Conservation (phyloP, 2,797 vertebrate genomes). For the Typhlichthys subterraneus region DNA sequence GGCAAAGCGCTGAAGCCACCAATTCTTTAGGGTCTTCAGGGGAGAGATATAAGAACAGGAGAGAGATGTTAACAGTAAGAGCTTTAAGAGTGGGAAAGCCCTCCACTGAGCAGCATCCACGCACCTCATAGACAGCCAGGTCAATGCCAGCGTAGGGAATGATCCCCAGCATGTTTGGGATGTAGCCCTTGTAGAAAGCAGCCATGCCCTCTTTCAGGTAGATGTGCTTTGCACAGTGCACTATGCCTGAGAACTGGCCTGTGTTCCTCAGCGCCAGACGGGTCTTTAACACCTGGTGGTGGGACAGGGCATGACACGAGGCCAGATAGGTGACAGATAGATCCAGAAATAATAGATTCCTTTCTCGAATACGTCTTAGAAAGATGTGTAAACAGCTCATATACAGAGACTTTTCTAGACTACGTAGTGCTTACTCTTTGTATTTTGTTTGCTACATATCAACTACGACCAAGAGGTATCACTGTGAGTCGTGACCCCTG, state of each 20-base stretch:
- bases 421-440: no score
- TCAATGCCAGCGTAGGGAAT: conserved; percentile 97
- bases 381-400: no score
- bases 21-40: conserved; percentile 90
- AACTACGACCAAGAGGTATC: no score
- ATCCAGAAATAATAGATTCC: no score
- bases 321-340: no score
- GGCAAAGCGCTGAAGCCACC: conserved; percentile 89
- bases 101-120: conserved; percentile 13
- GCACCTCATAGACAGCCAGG: conserved; percentile 94
- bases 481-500: no score
- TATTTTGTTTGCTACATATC: no score
- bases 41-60: background rate
- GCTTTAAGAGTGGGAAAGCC: background rate
- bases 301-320: conserved; percentile 5
- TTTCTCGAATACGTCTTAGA: no score
- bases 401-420: background rate
- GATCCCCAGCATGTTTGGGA: conserved; percentile 97
- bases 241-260: conserved; percentile 88
- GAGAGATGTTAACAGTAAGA: background rate
- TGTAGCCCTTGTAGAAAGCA: conserved; percentile 95
- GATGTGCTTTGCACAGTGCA: conserved; percentile 87
- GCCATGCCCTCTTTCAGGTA: conserved; percentile 83
- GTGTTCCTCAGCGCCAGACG: conserved; percentile 90
- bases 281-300: conserved; percentile 92